Evolutionary conservation across 1,140 invertebrate genomes (phyloP), one percentile per base, ranked within the genome.

Genomic region (Drosophila hydei): DNA sequence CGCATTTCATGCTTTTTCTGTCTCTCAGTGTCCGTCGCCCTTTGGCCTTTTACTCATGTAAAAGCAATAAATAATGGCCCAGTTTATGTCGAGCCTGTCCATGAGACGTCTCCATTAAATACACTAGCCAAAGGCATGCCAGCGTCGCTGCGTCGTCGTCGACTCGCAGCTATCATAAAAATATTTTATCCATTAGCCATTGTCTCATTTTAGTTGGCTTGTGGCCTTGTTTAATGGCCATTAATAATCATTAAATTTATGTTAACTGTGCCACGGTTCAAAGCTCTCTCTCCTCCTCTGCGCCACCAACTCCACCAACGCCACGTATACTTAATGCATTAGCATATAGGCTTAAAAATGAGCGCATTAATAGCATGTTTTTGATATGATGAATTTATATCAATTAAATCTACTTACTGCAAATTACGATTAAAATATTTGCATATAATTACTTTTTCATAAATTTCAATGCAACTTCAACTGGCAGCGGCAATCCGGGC

Each of bases 201-300:
- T 70, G 56, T 69, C 45, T 70, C 67, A 36, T 70, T 78, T 71
- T 80, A 64, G 50, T 67, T 62, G 62, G 63, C 42, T 75, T 77
- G 56, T 72, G 64, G 72, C 68, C 72, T 67, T 50, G 80, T 64
- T 77, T 85, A 84, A 84, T 84, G 77, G 62, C 77, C 80, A 84
- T 84, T 84, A 84, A 84, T 77, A 84, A 85, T 84, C 75, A 72
- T 79, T 79, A 83, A 75, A 84, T 83, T 79, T 75, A 84, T 84
- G 79, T 77, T 77, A 67, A 62, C 61, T 56, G 48, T 30, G 64
- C 38, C 45, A 19, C 54, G 55, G 47, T 50, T 68, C 68, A 71
- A 64, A 69, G 54, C 52, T 60, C 23, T 38, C 12, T n/a, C 21
- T 33, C 30, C 11, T 48, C 21, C 4, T 33, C 12, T 42, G 14